Percentiles rank a stretch among this genome's conserved stretches.
Conservation (phyloP, 2,888 invertebrate genomes). For the Brenthis ino region DNA sequence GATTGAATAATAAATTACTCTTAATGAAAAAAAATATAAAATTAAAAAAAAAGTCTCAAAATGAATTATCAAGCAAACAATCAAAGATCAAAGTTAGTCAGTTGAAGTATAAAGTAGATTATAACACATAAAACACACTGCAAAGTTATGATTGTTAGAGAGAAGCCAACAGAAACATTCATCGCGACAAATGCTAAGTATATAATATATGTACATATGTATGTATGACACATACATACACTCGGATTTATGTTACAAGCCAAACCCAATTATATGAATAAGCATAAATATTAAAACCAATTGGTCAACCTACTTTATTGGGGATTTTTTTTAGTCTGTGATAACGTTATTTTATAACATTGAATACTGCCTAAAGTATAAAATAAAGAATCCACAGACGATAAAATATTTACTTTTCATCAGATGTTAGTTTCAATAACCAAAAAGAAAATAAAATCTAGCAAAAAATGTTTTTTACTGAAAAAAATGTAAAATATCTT, state of each 20-base stretch:
- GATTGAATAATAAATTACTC: background rate
- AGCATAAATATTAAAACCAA: background rate
- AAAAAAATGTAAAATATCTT: too few relatives aligned
- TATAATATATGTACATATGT: background rate
- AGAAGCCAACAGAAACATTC: conserved; percentile 40
- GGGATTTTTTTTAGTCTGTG: background rate
- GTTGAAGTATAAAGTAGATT: conserved; percentile 2
- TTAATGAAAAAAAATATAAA: background rate
- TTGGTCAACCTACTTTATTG: too few relatives aligned
- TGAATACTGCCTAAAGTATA: too few relatives aligned
- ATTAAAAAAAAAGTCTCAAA: background rate
- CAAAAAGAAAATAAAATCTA: too few relatives aligned
- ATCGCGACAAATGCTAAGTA: conserved; percentile 28
- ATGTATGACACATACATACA: background rate
- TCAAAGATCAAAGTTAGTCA: conserved; percentile 24
- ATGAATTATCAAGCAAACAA: background rate
- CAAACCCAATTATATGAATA: background rate
- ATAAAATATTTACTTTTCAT: too few relatives aligned
- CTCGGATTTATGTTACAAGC: background rate
- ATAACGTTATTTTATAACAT: background rate
- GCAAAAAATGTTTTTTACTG: too few relatives aligned
- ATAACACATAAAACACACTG: conserved; percentile 23
- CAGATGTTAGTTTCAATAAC: too few relatives aligned
- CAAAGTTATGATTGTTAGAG: conserved; percentile 36
- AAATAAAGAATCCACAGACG: too few relatives aligned